Base-by-base conservation (phyloP, 2,888 invertebrate genomes). In the Heliothis peltigera region DNA sequence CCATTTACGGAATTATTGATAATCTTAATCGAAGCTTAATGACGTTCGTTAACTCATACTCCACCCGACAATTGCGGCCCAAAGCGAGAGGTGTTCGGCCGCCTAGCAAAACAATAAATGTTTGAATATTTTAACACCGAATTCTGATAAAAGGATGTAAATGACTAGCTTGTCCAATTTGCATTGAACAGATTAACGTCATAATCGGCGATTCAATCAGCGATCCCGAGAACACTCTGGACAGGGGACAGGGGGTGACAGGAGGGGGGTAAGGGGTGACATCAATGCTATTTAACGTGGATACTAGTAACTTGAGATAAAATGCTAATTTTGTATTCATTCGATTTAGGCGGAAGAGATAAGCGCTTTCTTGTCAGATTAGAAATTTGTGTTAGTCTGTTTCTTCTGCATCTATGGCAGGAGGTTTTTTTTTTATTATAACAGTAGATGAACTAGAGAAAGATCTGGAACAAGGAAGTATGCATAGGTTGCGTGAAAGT, bases 171-270 rank as follows among this genome's bases (percentile, higher is more conserved):
- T 90, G 90, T 92, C 90, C 93, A 94, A 95, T 95, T 94, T 95
- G 92, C 94, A 94, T 94, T 91, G 92, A 93, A 92, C 93, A 93
- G 94, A 95, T 95, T 94, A 95, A 92, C 92, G 94, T 94, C 94
- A 95, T 95, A 94, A 94, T 94, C 94, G 91, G 88, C 85, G 93
- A 94, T 93, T 94, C 94, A 93, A 95, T 95, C 94, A 93, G 91
- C 89, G 89, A 92, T 91, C 88, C 88, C 84, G 86, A 83, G 88
- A 87, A 87, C 87, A 87, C 88, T 87, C 86, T 87, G 89, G 90
- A 89, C 90, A 89, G 90, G 84, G 86, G 68, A 60, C 49, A 44
- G 71, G 62, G 84, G 83, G 84, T 80, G 79, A 44, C n/a, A 18
- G 53, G 32, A n/a, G 19, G 60, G 77, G 70, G 77, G 67, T 60